Conservation (phyloP, 2,113 vertebrate species). For the Dicerorhinus sumatrensis region DNA sequence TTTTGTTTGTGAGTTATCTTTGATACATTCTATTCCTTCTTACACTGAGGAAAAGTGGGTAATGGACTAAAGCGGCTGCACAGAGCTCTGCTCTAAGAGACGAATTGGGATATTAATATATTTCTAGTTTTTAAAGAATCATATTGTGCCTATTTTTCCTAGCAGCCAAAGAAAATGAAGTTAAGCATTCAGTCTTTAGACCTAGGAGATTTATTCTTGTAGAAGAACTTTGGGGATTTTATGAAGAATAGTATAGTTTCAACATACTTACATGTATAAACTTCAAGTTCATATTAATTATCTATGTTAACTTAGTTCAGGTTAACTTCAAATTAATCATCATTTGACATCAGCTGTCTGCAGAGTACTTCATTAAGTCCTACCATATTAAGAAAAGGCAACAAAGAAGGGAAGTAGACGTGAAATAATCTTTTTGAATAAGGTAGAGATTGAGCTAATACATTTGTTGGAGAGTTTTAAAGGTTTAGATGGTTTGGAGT, state of each 20-base stretch:
- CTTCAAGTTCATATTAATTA: not conserved
- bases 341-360: not conserved
- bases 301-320: not conserved
- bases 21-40: not conserved
- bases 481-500: not conserved
- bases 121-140: slow-evolving; percentile 15
- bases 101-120: not conserved
- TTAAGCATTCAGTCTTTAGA: not conserved
- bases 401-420: not conserved
- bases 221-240: slow-evolving; percentile 8
- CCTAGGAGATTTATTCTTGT: not conserved
- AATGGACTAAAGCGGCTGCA: not conserved
- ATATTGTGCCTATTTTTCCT: not conserved
- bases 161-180: slow-evolving; percentile 11
- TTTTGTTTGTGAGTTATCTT: not conserved
- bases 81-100: not conserved
- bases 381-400: not conserved
- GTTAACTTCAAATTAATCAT: not conserved
- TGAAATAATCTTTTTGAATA: not conserved
- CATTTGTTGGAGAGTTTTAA: not conserved
- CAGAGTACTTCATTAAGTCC: not conserved
- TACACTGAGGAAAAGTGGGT: not conserved
- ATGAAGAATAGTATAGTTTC: not conserved
- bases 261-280: not conserved
- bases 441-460: not conserved